Evolutionary conservation across 2,797 vertebrate species (phyloP).

Genomic region (Falco concolor): DNA sequence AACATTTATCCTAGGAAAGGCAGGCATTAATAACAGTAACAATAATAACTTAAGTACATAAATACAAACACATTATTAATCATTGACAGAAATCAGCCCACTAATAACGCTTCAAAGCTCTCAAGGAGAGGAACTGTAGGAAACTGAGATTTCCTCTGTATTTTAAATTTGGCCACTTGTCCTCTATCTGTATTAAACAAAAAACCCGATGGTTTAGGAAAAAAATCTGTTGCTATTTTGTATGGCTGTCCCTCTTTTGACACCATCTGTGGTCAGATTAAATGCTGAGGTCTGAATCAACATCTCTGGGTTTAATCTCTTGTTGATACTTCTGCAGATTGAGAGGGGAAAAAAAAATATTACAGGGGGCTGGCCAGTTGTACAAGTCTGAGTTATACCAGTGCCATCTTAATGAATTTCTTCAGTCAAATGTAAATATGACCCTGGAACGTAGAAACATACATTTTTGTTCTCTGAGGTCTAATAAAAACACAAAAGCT

Average conservation of each 20-base stretch:
- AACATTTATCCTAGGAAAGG: neutral
- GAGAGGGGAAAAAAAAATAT: neutral
- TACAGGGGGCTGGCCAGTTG: neutral
- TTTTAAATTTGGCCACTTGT: neutral
- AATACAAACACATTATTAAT: neutral
- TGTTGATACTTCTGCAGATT: neutral
- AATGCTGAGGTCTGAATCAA: neutral
- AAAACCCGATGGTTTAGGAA: neutral
- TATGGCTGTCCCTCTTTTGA: neutral
- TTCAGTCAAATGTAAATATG: neutral
- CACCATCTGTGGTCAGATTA: conserved; percentile 43
- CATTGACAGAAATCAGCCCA: neutral
- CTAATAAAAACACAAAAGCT: neutral
- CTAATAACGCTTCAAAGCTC: neutral
- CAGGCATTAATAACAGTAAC: neutral
- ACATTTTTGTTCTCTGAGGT: neutral
- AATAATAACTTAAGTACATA: neutral
- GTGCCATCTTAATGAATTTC: neutral
- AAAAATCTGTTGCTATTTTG: conserved; percentile 1
- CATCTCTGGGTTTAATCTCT: conserved; percentile 12
- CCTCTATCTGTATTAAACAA: neutral
- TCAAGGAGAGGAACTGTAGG: neutral
- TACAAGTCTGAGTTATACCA: neutral
- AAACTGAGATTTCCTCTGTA: neutral
- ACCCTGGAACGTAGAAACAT: neutral